Base-by-base conservation (phyloP, 2,797 vertebrate species). In the Chaetophractus vellerosus region DNA sequence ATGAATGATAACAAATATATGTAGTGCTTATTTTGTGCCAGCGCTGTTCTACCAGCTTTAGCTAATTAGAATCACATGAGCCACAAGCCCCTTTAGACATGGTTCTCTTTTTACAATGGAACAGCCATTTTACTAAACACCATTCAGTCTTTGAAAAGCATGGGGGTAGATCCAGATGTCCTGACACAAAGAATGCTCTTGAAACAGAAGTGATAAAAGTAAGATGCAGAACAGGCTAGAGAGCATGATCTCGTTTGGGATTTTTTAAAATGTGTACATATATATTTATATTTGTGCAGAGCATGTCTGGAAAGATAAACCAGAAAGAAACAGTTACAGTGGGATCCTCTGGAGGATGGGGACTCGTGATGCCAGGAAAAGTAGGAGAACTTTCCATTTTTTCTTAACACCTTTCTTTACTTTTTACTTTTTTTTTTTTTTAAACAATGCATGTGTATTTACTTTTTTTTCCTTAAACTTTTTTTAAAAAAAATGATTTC, bases 321-420 rank as follows among this genome's bases (percentile, higher is more conserved):
- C 31, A 92, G 68, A 72, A 95, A 80, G 81, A 89, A 88, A 71
- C 21, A 88, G 61, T 69, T 90, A 81, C 19, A 26, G 66, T 33
- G 11, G 31, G 59, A 86, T 15, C 5, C 41, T 90, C 64, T 85
- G 52, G 59, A 38, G 45, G 59, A 88, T 6, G 55, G 57, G 57
- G 59, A 88, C 33, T 45, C 23, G 57, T 81, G 18, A 71, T 94
- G 36, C 55, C 57, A 63, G 28, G 31, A 52, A 91, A 72, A 38
- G 55, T 5, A 79, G 23, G 36, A 45, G 57, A 88, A 59, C 2
- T 23, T 79, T 80, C 41, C 48, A 66, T 55, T 45, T 72, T 69
- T 91, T 63, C 33, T 80, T 74, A 78, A 38, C 79, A 74, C 0
- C 63, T 64, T 88, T 89, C 33, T 50, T 78, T 69, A 28, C 21